Percentiles rank a stretch among this genome's conserved stretches.
phyloP scores from a whole-genome alignment of 1,140 invertebrate species.

The Drosophila takahashii region DNA sequence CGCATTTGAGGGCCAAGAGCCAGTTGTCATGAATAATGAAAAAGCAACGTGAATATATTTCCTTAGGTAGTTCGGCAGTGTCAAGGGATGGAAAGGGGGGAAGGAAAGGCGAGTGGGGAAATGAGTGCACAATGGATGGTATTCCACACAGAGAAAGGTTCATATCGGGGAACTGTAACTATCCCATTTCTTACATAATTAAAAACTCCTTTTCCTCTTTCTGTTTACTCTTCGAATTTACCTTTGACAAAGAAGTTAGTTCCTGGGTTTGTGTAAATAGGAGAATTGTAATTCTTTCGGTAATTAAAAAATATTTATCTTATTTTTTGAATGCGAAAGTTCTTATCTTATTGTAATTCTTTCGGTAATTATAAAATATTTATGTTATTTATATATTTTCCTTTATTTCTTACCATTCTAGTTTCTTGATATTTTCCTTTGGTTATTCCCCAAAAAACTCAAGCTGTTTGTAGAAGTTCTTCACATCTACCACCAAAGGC shows the following conservation, averaged over 20 bases:
- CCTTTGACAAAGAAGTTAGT: not conserved
- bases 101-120: not conserved
- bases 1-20: conserved; percentile 52
- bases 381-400: no score
- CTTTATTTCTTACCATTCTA: no score
- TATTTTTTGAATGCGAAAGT: no score
- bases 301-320: no score
- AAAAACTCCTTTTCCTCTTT: not conserved
- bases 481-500: conserved; percentile 5
- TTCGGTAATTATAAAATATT: no score
- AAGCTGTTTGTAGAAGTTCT: conserved; percentile 24
- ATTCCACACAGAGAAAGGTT: conserved; percentile 4
- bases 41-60: conserved; percentile 80
- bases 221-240: not conserved
- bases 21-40: conserved; percentile 83
- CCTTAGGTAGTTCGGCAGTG: conserved; percentile 32
- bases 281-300: no score
- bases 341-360: no score
- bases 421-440: not conserved
- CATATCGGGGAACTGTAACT: conserved; percentile 10
- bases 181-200: conserved; percentile 12
- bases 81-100: conserved; percentile 1
- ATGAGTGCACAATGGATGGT: conserved; percentile 6
- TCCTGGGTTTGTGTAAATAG: not conserved
- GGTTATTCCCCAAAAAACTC: not conserved